Base-by-base conservation (phyloP, 2,888 invertebrate species). In the Muscina levida region DNA sequence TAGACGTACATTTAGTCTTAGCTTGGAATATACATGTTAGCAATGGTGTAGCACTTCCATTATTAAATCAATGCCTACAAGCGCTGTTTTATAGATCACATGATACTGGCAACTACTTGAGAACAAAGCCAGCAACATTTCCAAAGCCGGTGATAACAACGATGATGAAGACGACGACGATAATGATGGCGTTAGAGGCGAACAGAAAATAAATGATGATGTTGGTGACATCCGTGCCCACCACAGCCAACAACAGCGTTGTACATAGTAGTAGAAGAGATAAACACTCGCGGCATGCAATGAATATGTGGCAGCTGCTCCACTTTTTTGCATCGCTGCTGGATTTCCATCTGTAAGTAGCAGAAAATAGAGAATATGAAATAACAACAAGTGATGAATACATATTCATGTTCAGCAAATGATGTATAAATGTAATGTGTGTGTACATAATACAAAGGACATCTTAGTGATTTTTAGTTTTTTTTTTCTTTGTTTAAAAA, bases 241-340 rank as follows among this genome's bases (percentile, higher is more conserved):
- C 10, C 51, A 74, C 42, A 72, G 67, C 53, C 73, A 68, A 26
- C 39, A 37, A 31, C 22, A 13, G 42, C 19, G 37, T 37, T 19
- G 44, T 15, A 48, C 15, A 37, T 59, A 37, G 31, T 51, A 66
- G n/a, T n/a, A n/a, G 65, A 77, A 22, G 22, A 42, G 22, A 31
- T 5, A 31, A 17, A 46, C n/a, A 77, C n/a, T 13, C 71, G 42
- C 37, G 59, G 57, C 77, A 72, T 46, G n/a, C 5, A 15, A 10
- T 17, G 42, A 13, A 39, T 8, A 68, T 19, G 31, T 8, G 48
- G 37, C 5, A 17, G 17, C 37, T 75, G 86, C 94, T 93, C 91
- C 80, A 82, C 96, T 96, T 87, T 96, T 95, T 91, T 96, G 96
- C 96, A 96, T 96, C 51, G 96, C 96, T 77, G 96, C 96, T 86